Conservation (phyloP, 2,888 invertebrate genomes). For the Xylota segnis region DNA sequence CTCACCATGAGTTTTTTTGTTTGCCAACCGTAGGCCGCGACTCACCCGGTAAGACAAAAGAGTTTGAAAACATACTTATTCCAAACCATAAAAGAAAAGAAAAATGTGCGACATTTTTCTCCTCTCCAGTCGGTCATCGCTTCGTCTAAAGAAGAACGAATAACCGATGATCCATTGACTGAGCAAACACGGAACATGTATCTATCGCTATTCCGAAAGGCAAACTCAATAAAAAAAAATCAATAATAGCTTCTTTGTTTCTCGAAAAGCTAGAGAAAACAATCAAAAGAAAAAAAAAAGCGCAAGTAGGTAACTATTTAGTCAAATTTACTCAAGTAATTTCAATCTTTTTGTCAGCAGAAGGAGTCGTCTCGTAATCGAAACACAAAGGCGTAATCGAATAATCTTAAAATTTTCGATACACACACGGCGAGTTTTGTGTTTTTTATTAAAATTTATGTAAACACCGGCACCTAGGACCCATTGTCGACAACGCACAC, state of each 20-base stretch:
- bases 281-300: neutral
- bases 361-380: constrained; percentile 13
- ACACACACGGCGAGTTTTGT: neutral
- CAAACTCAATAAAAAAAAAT: neutral
- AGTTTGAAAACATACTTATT: neutral
- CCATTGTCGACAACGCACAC: constrained; percentile 3
- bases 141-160: constrained; percentile 9
- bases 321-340: constrained; percentile 30
- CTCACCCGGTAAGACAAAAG: neutral
- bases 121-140: neutral
- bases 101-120: constrained; percentile 21
- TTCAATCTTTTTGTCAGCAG: constrained; percentile 1
- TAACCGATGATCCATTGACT: constrained; percentile 30
- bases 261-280: neutral
- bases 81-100: neutral
- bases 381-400: constrained; percentile 18
- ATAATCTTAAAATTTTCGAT: neutral
- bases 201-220: constrained; percentile 12
- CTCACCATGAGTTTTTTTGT: no score
- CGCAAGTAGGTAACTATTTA: neutral
- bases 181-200: constrained; percentile 13
- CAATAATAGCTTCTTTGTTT: constrained; percentile 39
- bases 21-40: no score
- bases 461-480: constrained; percentile 3
- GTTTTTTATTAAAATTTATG: neutral